Conservation (phyloP, 1,140 invertebrate species). For the Apis florea region DNA sequence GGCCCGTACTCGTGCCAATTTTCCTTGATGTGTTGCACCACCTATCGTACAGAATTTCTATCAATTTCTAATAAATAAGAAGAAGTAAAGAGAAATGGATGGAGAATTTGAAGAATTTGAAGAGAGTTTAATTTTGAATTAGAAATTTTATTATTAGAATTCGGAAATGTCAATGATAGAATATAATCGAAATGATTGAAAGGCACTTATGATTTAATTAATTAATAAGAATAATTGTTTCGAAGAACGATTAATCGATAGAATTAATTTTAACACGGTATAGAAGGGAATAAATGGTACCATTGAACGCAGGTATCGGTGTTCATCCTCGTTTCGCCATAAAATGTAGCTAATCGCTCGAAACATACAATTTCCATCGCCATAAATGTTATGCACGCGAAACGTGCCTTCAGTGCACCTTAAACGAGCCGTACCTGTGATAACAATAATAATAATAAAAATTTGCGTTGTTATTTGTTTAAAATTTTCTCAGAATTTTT, state of each 20-base stretch:
- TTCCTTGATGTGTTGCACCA: conserved; percentile 69
- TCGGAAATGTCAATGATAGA: too few relatives aligned
- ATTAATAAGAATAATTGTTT: not conserved
- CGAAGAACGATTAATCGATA: too few relatives aligned
- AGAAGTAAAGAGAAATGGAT: rapidly evolving
- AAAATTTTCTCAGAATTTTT: too few relatives aligned
- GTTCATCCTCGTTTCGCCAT: conserved; percentile 72
- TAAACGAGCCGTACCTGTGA: conserved; percentile 69
- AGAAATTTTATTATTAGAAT: not conserved
- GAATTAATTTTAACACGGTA: not conserved
- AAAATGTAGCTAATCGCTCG: conserved; percentile 73
- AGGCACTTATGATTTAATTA: not conserved
- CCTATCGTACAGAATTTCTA: conserved; percentile 52
- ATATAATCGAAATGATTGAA: not conserved
- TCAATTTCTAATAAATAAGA: not conserved
- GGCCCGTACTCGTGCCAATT: conserved; percentile 71
- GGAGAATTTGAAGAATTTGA: not conserved
- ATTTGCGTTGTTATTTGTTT: too few relatives aligned
- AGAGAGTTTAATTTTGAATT: not conserved
- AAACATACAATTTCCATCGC: conserved; percentile 77
- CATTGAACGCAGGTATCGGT: conserved; percentile 65
- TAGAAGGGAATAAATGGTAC: conserved; percentile 40
- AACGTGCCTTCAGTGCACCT: conserved; percentile 69
- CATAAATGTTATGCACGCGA: conserved; percentile 72
- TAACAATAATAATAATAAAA: not conserved